A percentile compares a stretch with the other conserved stretches of the same genome.
These are phyloP conservation scores for Diloba caeruleocephala DNA, from an alignment of 2,888 invertebrate genomes.

Conservation along the genomic window DNA sequence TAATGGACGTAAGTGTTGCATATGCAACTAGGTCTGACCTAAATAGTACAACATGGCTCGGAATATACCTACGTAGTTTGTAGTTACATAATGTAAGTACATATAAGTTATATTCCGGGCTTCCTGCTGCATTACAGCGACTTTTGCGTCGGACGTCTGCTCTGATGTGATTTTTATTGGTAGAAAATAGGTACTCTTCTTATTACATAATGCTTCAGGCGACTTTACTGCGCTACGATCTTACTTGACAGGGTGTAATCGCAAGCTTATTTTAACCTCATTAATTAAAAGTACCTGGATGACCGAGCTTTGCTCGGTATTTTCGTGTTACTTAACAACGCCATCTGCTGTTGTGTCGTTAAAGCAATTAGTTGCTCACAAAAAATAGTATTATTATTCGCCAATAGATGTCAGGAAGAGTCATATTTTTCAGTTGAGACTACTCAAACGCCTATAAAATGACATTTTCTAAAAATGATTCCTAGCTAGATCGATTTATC, in stretches of 20 bases:
- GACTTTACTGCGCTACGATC: constrained; percentile 25
- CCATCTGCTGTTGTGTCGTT: no score
- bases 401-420: no score
- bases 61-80: constrained; percentile 1
- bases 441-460: no score
- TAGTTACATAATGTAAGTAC: no score
- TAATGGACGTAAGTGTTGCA: constrained; percentile 41
- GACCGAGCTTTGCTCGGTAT: no score
- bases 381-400: no score
- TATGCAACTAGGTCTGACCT: constrained; percentile 37
- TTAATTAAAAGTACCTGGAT: constrained; percentile 40
- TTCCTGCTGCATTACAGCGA: constrained; percentile 21
- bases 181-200: no score
- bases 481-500: no score
- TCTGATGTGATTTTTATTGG: neutral
- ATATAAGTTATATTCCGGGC: constrained; percentile 2
- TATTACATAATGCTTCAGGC: constrained; percentile 11
- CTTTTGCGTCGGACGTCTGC: neutral
- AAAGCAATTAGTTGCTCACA: no score
- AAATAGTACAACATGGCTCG: constrained; percentile 30
- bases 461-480: no score
- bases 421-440: no score
- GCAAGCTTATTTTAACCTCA: constrained; percentile 41
- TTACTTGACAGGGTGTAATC: constrained; percentile 34
- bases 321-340: no score